These are phyloP conservation scores for Cephus nigrinus DNA, from an alignment of 2,888 invertebrate genomes.

Conservation along the genomic window DNA sequence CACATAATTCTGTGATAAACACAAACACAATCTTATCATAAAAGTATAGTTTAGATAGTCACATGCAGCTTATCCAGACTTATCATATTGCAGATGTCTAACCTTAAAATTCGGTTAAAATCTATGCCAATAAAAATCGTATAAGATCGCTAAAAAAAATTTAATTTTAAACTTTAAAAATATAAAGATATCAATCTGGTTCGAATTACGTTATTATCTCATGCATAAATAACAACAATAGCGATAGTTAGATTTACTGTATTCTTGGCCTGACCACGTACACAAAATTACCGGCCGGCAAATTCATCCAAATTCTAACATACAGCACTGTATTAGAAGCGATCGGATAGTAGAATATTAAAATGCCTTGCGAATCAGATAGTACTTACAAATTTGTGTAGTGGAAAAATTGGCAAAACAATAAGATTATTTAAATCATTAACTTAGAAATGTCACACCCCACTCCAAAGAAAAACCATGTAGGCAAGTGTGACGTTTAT, in stretches of 20 bases:
- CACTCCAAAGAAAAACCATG: background rate
- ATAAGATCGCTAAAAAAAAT: no score
- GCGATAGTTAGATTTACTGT: background rate
- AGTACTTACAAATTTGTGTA: background rate
- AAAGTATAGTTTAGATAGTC: background rate
- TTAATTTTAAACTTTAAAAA: no score
- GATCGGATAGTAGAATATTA: background rate
- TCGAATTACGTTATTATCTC: no score
- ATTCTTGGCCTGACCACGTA: slow-evolving; percentile 47
- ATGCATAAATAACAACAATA: background rate
- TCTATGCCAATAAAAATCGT: no score
- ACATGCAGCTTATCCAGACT: no score
- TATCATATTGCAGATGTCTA: no score
- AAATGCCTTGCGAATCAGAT: background rate
- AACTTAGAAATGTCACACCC: slow-evolving; percentile 9
- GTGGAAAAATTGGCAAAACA: slow-evolving; percentile 1
- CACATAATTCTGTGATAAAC: background rate
- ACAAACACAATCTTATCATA: background rate
- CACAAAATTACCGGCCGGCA: slow-evolving; percentile 56
- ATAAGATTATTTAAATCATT: slow-evolving; percentile 6
- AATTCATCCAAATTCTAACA: background rate
- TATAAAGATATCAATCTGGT: no score
- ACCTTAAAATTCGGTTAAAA: no score
- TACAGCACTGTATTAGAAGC: background rate
- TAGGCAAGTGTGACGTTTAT: background rate